Percentiles rank a stretch among this genome's conserved stretches.
Conservation (phyloP, 1,140 invertebrate species). For the Papilio machaon region DNA sequence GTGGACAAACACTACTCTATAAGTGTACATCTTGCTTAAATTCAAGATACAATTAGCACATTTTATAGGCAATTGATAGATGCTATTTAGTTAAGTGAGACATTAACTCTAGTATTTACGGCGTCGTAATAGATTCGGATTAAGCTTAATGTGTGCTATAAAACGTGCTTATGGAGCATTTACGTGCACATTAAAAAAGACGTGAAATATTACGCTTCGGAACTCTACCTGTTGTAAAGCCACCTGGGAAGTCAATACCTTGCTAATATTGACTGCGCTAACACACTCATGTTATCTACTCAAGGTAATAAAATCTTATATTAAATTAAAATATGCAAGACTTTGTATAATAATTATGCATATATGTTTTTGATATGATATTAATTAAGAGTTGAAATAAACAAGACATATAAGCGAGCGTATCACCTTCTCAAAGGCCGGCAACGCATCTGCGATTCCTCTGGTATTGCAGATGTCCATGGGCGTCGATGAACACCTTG, state of each 20-base stretch:
- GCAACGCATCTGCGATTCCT: too few species aligned
- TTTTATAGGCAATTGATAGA: conserved; percentile 23
- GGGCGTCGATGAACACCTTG: too few species aligned
- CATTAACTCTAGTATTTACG: conserved; percentile 38
- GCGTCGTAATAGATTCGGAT: conserved; percentile 39
- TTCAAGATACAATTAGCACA: conserved; percentile 1
- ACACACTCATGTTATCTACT: too few species aligned
- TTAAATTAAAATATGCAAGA: too few species aligned
- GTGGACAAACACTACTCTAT: too few species aligned
- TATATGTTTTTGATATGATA: too few species aligned
- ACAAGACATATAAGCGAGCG: too few species aligned
- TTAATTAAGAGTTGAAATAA: too few species aligned
- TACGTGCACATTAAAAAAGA: conserved; percentile 20
- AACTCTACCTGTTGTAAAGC: conserved; percentile 29
- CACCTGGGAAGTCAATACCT: not conserved
- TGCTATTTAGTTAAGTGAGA: conserved; percentile 32
- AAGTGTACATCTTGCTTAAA: not conserved
- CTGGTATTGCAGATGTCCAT: too few species aligned
- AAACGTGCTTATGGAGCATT: conserved; percentile 36
- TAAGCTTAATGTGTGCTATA: conserved; percentile 37
- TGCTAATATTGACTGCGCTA: not conserved
- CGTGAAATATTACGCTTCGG: conserved; percentile 26
- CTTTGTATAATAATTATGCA: too few species aligned
- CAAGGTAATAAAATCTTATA: too few species aligned
- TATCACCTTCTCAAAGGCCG: too few species aligned